Percentiles rank a stretch among this genome's conserved stretches.
These are phyloP conservation scores for Ormyrus labotus DNA, from an alignment of 2,888 invertebrate species.

Conservation along the genomic window DNA sequence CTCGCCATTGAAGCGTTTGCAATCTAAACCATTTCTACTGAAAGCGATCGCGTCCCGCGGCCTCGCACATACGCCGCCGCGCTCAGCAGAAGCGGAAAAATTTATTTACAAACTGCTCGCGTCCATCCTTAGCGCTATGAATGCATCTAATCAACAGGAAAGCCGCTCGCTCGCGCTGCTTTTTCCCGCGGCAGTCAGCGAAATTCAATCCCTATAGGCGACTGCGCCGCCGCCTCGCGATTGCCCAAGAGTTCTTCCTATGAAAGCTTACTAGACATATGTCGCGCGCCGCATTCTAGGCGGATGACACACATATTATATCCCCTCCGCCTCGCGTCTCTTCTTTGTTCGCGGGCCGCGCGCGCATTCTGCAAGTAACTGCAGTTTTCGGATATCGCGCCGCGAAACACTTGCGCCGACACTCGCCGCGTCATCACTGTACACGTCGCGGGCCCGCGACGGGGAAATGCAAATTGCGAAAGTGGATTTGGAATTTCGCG, in stretches of 20 bases:
- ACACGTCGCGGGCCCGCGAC: background rate
- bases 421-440: constrained; percentile 53
- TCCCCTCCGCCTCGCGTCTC: background rate
- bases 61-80: too few species aligned
- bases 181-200: constrained; percentile 63
- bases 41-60: too few species aligned
- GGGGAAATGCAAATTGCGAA: constrained; percentile 55
- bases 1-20: too few species aligned
- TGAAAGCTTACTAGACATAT: constrained; percentile 65
- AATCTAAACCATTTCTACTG: too few species aligned
- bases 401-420: constrained; percentile 24
- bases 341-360: background rate
- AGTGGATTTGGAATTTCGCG: constrained; percentile 50
- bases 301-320: constrained; percentile 64
- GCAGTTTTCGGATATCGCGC: constrained; percentile 62
- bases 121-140: background rate
- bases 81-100: background rate
- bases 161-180: background rate
- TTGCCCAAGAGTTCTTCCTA: constrained; percentile 69
- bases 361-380: constrained; percentile 63
- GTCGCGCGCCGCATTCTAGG: constrained; percentile 65
- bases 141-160: constrained; percentile 52
- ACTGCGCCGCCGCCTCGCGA: constrained; percentile 46
- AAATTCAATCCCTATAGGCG: constrained; percentile 68
- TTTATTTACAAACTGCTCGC: constrained; percentile 22